A percentile compares a stretch with the other conserved stretches of the same genome.
Evolutionary conservation across 2,113 vertebrate genomes (phyloP).

Genomic region (Elgaria multicarinata): DNA sequence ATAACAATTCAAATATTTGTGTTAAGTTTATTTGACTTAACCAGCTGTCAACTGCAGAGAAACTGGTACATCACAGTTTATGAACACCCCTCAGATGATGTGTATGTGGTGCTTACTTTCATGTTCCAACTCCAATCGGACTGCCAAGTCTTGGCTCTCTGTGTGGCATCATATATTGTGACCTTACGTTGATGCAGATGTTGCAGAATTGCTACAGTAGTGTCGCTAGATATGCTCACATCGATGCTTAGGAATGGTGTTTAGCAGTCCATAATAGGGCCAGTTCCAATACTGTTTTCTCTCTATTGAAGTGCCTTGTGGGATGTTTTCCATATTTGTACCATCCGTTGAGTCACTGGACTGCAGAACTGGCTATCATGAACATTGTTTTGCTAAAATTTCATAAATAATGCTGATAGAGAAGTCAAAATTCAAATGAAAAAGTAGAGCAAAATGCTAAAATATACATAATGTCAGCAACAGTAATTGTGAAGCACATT

Average conservation of each 20-base stretch:
- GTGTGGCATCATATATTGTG: background rate
- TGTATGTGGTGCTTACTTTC: background rate
- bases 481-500: background rate
- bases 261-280: background rate
- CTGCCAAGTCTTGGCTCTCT: background rate
- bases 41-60: background rate
- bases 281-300: background rate
- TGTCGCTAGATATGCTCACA: background rate
- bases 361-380: slow-evolving; percentile 13
- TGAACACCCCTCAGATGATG: background rate
- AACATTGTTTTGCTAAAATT: slow-evolving; percentile 18
- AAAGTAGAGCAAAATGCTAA: background rate
- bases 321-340: slow-evolving; percentile 17
- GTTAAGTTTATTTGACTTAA: background rate
- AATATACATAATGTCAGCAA: background rate
- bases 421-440: slow-evolving; percentile 24
- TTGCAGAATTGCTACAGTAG: background rate
- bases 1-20: background rate
- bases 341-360: slow-evolving; percentile 9
- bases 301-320: background rate
- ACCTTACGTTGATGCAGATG: background rate
- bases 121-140: background rate
- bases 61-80: background rate
- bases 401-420: background rate
- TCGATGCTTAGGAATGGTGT: background rate